Evolutionary conservation across 2,797 vertebrate species (phyloP), one percentile per base, ranked within the genome.

Genomic region (Bucorvus abyssinicus): DNA sequence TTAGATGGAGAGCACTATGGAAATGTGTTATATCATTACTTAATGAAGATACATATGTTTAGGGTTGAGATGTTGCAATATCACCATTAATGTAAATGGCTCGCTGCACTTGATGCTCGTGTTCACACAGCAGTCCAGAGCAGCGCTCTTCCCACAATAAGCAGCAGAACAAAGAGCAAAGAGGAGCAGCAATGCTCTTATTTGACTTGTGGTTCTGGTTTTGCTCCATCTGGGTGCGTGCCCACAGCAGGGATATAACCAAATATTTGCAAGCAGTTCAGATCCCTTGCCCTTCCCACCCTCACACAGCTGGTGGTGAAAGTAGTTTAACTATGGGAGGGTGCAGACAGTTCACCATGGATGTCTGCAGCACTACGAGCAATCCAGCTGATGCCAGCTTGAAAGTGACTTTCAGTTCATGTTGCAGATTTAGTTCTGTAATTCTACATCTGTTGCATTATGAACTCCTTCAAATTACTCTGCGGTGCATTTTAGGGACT

Each of bases 11-110:
- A 61, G 4, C 50, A 13, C 38, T 74, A 36, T 55, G 56, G 47
- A 87, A 89, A 76, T 82, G 24, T 78, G 79, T 64, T 30, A n/a
- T 30, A 52, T 68, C 13, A 36, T 92, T 92, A 78, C 21, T 92
- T 88, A 30, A 78, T 68, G 19, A 84, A 73, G 16, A 84, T 90
- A 70, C 61, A 57, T 88, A 47, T 60, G 22, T 88, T 91, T 79
- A 75, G 63, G 38, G n/a, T 50, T 81, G 80, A 75, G 23, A 57
- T 92, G 83, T 94, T 91, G 85, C 55, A 95, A 64, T 67, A 79
- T 70, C 36, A 17, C 56, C 50, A 5, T 88, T 79, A 84, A 63
- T 61, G 8, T 50, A 44, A 71, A 71, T 68, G 57, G 24, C 61
- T 84, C 53, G 7, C 61, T 71, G 53, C 44, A 22, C 40, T 55